Conservation (phyloP, 2,797 vertebrate genomes). For the Megaceryle alcyon region DNA sequence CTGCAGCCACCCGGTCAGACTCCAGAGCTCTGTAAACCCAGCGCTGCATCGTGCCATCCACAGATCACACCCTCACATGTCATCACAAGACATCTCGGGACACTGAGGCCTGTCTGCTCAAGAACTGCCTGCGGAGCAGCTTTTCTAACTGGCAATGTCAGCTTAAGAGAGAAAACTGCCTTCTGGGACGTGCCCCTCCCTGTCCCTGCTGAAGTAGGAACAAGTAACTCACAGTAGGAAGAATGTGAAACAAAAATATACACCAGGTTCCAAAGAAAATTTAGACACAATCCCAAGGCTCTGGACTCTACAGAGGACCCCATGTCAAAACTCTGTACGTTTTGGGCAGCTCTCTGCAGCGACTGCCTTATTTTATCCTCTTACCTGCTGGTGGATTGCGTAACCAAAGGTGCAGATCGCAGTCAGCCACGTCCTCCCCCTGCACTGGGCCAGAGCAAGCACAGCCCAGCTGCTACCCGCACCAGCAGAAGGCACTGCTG, state of each 20-base stretch:
- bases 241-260: background rate
- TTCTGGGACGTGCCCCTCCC: background rate
- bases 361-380: background rate
- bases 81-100: background rate
- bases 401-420: background rate
- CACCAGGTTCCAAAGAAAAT: background rate
- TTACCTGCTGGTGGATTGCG: background rate
- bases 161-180: background rate
- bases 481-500: background rate
- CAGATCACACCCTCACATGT: background rate
- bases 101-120: background rate
- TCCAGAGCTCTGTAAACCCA: background rate
- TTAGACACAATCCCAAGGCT: background rate
- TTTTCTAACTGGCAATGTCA: background rate
- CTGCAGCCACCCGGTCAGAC: too few species aligned
- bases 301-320: background rate
- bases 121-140: background rate
- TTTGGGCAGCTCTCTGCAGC: background rate
- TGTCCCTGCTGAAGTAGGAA: background rate
- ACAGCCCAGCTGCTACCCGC: rapidly evolving
- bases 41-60: rapidly evolving
- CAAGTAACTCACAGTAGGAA: background rate
- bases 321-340: background rate
- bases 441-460: background rate
- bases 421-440: background rate